These are phyloP conservation scores for Nipponia nippon DNA, from an alignment of 2,113 vertebrate species.

Conservation along the genomic window DNA sequence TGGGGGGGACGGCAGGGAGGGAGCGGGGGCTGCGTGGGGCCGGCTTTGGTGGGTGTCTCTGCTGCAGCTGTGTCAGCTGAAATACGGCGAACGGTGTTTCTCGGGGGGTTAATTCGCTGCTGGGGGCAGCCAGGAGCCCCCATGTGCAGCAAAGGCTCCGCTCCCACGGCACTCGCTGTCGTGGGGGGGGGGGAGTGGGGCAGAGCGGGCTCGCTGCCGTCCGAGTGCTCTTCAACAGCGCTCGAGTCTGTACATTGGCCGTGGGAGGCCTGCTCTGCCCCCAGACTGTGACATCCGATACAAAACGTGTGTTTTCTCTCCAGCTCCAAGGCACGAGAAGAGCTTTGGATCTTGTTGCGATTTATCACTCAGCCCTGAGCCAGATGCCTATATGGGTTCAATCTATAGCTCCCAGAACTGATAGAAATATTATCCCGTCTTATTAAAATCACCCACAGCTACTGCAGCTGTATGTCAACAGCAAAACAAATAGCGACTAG, in stretches of 20 bases:
- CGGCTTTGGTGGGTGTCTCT: background rate
- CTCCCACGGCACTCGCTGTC: background rate
- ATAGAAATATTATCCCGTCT: slow-evolving; percentile 54
- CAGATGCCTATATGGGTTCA: slow-evolving; percentile 28
- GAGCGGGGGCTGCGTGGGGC: accelerated
- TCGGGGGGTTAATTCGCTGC: background rate
- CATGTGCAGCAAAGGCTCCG: background rate
- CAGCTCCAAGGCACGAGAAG: background rate
- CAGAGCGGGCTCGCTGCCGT: background rate
- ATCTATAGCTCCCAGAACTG: slow-evolving; percentile 34
- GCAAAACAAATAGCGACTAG: background rate
- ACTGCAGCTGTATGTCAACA: slow-evolving; percentile 49
- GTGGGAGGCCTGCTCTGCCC: background rate
- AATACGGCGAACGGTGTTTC: accelerated
- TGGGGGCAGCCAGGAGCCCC: background rate
- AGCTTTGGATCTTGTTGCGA: slow-evolving; percentile 18
- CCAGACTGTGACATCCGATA: background rate
- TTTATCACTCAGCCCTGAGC: slow-evolving; percentile 20
- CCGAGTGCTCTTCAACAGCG: background rate
- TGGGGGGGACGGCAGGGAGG: background rate
- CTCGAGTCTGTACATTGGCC: background rate
- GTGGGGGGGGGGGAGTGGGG: background rate
- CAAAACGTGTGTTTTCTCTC: background rate
- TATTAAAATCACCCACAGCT: slow-evolving; percentile 59
- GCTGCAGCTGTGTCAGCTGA: background rate